Percentiles rank a stretch among this genome's conserved stretches.
These are phyloP conservation scores for Peucedramus taeniatus DNA, from an alignment of 2,113 vertebrate species.

Conservation along the genomic window DNA sequence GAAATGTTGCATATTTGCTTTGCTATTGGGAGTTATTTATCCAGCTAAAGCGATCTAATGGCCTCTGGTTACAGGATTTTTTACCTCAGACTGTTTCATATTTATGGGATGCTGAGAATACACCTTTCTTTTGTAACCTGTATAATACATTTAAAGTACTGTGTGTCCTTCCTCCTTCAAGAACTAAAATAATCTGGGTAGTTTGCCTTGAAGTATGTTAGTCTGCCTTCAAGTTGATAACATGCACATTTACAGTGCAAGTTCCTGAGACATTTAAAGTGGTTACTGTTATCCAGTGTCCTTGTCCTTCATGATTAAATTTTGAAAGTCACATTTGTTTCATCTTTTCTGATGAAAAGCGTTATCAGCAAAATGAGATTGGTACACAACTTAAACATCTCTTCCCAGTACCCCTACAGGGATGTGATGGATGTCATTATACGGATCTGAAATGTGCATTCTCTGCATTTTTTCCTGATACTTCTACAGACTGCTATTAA, in stretches of 20 bases:
- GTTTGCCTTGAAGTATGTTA: conserved; percentile 24
- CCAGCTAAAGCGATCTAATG: neutral
- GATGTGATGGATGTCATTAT: conserved; percentile 34
- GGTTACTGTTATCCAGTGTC: conserved; percentile 17
- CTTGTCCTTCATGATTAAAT: conserved; percentile 61
- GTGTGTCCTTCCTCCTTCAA: conserved; percentile 7
- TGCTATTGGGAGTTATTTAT: neutral
- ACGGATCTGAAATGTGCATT: neutral
- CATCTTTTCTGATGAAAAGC: conserved; percentile 48
- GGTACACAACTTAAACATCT: conserved; percentile 33
- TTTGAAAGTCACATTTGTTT: conserved; percentile 62
- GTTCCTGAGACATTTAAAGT: conserved; percentile 12
- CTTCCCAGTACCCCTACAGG: conserved; percentile 42
- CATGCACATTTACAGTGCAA: neutral
- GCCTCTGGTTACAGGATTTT: neutral
- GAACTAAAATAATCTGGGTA: conserved; percentile 9
- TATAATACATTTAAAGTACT: conserved; percentile 24
- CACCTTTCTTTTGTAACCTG: neutral
- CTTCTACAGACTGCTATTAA: conserved; percentile 1
- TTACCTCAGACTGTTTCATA: conserved; percentile 17
- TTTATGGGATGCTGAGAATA: neutral
- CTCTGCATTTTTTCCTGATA: conserved; percentile 31
- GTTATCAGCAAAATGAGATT: conserved; percentile 53
- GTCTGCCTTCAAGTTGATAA: conserved; percentile 23
- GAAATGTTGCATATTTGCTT: neutral